Evolutionary conservation across 2,113 vertebrate species (phyloP).

Genomic region (Protobothrops mucrosquamatus): DNA sequence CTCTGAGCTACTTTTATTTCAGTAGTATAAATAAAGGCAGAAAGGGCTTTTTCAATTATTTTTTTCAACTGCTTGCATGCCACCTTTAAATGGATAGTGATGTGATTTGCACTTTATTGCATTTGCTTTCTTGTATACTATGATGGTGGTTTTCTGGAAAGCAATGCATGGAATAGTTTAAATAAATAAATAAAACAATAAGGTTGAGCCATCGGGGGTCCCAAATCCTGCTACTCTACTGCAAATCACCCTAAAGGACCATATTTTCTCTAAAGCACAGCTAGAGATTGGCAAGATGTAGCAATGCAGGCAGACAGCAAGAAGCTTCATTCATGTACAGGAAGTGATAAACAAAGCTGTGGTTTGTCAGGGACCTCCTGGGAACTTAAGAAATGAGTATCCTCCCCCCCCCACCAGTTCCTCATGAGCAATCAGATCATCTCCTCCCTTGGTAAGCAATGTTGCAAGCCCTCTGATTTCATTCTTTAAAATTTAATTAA

Average conservation of each 20-base stretch:
- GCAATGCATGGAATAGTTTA: background rate
- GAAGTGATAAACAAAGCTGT: background rate
- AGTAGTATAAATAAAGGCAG: background rate
- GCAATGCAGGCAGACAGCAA: background rate
- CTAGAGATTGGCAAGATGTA: background rate
- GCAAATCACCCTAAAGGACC: background rate
- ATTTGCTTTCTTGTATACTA: background rate
- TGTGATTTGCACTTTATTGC: background rate
- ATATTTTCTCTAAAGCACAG: background rate
- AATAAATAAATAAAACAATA: background rate
- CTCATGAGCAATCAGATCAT: background rate
- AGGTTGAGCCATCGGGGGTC: background rate
- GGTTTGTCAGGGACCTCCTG: conserved; percentile 7
- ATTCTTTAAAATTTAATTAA: conserved; percentile 3
- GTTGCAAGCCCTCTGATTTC: conserved; percentile 11
- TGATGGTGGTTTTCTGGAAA: background rate
- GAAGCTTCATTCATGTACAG: background rate
- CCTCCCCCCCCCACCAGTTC: background rate
- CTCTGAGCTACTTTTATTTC: background rate
- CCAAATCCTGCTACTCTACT: background rate
- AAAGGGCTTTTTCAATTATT: background rate
- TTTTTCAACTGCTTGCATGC: background rate
- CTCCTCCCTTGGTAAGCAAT: background rate
- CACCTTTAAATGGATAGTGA: background rate
- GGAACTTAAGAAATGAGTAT: background rate